Evolutionary conservation across 2,888 invertebrate genomes (phyloP), one percentile per base, ranked within the genome.

Genomic region (Anagyrus pseudococci): DNA sequence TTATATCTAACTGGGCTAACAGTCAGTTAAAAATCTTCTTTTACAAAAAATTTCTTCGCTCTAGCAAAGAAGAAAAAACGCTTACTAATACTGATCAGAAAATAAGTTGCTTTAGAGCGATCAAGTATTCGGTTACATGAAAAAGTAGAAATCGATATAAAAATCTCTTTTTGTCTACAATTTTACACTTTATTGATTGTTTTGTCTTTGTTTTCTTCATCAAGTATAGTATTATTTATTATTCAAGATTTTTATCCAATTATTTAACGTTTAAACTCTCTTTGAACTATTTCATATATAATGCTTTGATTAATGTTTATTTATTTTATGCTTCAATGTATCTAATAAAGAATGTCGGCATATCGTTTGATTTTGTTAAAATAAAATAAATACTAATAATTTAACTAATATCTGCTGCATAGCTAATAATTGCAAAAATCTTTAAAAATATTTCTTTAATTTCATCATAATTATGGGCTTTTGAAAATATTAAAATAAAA

Each of bases 91-190:
- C 23, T 53, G 47, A 47, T 62, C 49, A 47, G 52, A 57, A 62
- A 62, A 47, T 57, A 58, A 62, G 57, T 62, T 62, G 57, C 53
- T 57, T 57, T 15, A 25, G 41, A 62, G 46, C 41, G 57, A 62
- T 57, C 41, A 47, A 57, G 53, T 52, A 57, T 62, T 57, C 53
- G 57, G 57, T 62, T 62, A 53, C 62, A 29, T 3, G 25, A 49
- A 26, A 52, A 54, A 17, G 33, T 44, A 55, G 49, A 37, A 49
- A 56, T 49, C 25, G 46, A 56, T 62, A 56, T 52, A 25, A 52
- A 62, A 62, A 37, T 47, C 52, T 62, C 37, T 54, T 55, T 43
- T 47, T 33, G 13, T 8, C 33, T 33, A 8, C 6, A 33, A n/a
- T n/a, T n/a, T n/a, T n/a, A n/a, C n/a, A n/a, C n/a, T n/a, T n/a